Base-by-base conservation (phyloP, 1,140 invertebrate species). In the Formica selysi region DNA sequence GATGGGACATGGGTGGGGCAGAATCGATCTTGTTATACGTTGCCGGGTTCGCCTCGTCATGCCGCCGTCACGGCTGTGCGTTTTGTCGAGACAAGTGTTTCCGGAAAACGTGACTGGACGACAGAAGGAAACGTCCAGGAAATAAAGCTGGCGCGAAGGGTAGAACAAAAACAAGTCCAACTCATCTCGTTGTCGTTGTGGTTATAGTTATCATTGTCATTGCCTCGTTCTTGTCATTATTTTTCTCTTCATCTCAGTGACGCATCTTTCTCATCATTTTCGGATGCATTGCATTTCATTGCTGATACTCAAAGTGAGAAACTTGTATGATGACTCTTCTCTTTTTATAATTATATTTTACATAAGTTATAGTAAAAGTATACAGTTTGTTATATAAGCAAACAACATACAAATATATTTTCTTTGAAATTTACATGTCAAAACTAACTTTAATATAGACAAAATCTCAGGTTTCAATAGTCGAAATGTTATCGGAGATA, bases 61-160 rank as follows among this genome's bases (percentile, higher is more conserved):
- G 61, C 36, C 26, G 36, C 76, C 65, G 83, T 65, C 76, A 89
- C 62, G 71, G 78, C 44, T 73, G 44, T 64, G 44, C 85, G 74
- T 87, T 89, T 85, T 78, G 79, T 80, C 79, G 80, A 32, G 80
- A 85, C 85, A 87, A 89, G 87, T 86, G 87, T 71, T 32, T 76
- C 59, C 87, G 41, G 38, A 36, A 74, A 81, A 89, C 88, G 88
- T 90, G 88, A 90, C 89, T 87, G 76, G 86, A 89, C 86, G 88
- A 80, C 86, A 61, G 80, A 89, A 85, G 64, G 71, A 85, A 84
- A 87, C 44, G 81, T 89, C 65, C 62, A 51, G 76, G 76, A 85
- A 87, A 87, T 89, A 90, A 87, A 87, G 59, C 85, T 51, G n/a
- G 26, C 44, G 32, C 11, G 38, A 70, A 68, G 29, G 57, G 13